These are phyloP conservation scores for Chanos chanos DNA, from an alignment of 2,797 vertebrate species.

Conservation along the genomic window DNA sequence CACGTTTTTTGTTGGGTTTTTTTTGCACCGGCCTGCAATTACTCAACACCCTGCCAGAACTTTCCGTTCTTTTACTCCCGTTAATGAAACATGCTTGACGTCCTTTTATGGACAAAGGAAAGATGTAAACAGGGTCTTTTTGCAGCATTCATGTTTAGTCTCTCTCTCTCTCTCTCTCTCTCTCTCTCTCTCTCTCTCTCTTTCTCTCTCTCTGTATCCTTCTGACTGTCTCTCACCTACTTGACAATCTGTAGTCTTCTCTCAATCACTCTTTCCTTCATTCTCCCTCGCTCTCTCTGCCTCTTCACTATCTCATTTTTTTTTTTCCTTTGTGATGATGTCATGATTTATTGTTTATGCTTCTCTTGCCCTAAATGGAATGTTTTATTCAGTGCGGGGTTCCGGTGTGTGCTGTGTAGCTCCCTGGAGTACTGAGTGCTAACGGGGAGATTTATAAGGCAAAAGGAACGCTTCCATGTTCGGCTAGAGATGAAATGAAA, in stretches of 20 bases:
- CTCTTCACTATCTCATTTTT: neutral
- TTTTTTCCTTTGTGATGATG: conserved; percentile 28
- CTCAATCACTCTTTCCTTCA: neutral
- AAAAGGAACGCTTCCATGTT: conserved; percentile 30
- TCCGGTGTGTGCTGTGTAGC: conserved; percentile 36
- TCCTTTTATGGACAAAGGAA: conserved; percentile 4
- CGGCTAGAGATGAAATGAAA: conserved; percentile 24
- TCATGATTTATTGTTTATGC: conserved; percentile 55
- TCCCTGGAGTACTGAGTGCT: conserved; percentile 40
- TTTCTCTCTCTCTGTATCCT: conserved; percentile 12
- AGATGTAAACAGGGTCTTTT: neutral
- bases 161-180: no score
- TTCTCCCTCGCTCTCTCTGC: neutral
- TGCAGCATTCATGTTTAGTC: no score
- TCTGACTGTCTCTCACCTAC: neutral
- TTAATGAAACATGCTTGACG: neutral
- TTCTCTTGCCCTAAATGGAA: conserved; percentile 55
- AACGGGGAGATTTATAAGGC: conserved; percentile 44
- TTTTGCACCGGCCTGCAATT: conserved; percentile 22
- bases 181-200: neutral
- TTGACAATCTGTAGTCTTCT: neutral
- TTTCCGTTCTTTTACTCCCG: neutral
- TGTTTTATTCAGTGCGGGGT: conserved; percentile 65
- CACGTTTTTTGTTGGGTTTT: no score
- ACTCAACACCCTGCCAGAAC: neutral